Conservation (phyloP, 2,797 vertebrate genomes). For the Oreochromis mossambicus region DNA sequence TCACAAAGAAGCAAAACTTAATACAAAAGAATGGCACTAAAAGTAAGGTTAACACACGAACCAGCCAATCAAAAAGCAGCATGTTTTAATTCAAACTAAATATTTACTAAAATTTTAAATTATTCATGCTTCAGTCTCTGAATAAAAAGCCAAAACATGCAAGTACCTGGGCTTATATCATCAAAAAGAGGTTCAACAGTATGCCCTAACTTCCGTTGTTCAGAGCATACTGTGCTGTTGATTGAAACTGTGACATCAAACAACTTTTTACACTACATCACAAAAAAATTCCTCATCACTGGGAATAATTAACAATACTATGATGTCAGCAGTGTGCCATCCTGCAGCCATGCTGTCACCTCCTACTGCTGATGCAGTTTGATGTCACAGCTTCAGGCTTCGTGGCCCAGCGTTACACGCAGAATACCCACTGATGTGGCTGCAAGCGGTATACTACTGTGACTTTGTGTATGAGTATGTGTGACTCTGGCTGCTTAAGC, state of each 20-base stretch:
- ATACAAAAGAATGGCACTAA: neutral
- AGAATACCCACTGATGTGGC: conserved; percentile 1
- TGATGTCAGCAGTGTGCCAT: conserved; percentile 28
- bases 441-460: neutral
- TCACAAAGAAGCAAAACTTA: neutral
- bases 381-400: conserved; percentile 28
- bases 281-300: neutral
- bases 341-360: conserved; percentile 3
- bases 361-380: conserved; percentile 15
- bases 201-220: neutral
- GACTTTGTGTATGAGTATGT: neutral
- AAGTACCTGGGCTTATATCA: neutral
- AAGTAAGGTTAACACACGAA: neutral
- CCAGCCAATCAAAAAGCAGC: neutral
- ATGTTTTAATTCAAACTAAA: neutral
- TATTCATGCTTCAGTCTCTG: neutral
- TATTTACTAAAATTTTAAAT: neutral
- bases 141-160: neutral
- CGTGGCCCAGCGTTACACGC: neutral
- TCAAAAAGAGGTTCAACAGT: neutral
- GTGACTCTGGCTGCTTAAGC: conserved; percentile 5
- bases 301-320: neutral
- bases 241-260: neutral
- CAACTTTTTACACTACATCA: neutral
- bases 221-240: neutral